These are phyloP conservation scores for Emys orbicularis DNA, from an alignment of 2,797 vertebrate species.

Conservation along the genomic window DNA sequence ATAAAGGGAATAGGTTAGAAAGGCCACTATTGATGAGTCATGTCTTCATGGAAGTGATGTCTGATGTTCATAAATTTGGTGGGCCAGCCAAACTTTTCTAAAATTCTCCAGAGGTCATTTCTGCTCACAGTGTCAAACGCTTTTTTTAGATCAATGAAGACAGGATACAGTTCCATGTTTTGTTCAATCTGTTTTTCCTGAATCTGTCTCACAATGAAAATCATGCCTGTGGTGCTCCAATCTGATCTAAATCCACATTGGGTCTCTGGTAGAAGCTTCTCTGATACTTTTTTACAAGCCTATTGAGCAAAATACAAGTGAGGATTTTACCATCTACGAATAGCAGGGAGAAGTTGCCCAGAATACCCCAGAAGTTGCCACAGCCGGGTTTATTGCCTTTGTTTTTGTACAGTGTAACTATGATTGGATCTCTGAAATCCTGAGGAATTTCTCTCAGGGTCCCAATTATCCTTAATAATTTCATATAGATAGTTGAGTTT, in stretches of 20 bases:
- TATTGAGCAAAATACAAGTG: neutral
- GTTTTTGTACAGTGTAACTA: neutral
- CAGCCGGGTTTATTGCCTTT: neutral
- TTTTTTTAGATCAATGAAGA: neutral
- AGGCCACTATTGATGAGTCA: neutral
- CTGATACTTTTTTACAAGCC: neutral
- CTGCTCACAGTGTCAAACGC: neutral
- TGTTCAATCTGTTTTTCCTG: neutral
- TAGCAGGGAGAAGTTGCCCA: neutral
- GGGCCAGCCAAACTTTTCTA: neutral
- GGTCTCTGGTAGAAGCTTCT: neutral
- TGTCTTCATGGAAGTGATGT: neutral
- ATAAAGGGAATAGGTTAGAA: neutral
- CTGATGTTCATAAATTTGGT: neutral
- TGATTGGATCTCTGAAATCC: neutral
- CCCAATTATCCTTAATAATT: neutral
- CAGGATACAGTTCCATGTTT: neutral
- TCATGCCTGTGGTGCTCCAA: neutral
- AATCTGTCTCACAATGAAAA: neutral
- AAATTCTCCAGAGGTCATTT: neutral
- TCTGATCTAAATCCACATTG: neutral
- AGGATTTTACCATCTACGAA: neutral
- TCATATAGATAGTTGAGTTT: neutral
- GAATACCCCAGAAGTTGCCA: neutral
- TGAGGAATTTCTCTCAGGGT: neutral